These are phyloP conservation scores for Clusia tigrina DNA, from an alignment of 2,888 invertebrate genomes.

Conservation along the genomic window DNA sequence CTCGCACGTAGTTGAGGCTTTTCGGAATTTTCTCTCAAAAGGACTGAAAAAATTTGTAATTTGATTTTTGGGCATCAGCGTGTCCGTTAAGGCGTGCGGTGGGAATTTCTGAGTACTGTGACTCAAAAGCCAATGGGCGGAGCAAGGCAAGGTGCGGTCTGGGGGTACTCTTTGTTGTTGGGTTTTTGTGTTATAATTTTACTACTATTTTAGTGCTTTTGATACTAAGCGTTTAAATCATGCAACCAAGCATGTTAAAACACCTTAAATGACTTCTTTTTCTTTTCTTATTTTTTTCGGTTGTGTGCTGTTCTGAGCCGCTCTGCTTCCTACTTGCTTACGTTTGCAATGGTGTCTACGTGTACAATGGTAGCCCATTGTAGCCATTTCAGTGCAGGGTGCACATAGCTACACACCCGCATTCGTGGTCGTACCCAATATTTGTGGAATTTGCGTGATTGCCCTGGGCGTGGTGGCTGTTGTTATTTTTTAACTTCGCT, in stretches of 20 bases:
- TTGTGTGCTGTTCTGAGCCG: slow-evolving; percentile 16
- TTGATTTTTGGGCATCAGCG: neutral
- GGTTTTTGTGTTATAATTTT: neutral
- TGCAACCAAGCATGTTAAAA: slow-evolving; percentile 46
- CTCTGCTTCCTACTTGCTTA: too few species aligned
- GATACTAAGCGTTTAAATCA: slow-evolving; percentile 31
- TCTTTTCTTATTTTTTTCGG: slow-evolving; percentile 13
- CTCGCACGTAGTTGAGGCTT: neutral
- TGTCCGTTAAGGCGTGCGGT: too few species aligned
- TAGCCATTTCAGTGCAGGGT: slow-evolving; percentile 26
- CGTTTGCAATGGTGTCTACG: too few species aligned
- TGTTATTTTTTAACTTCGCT: slow-evolving; percentile 27
- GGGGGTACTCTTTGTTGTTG: neutral
- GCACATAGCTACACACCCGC: slow-evolving; percentile 47
- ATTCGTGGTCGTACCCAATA: too few species aligned
- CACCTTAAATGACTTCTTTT: slow-evolving; percentile 52
- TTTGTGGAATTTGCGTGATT: slow-evolving; percentile 59
- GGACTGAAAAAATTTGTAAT: neutral
- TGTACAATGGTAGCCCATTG: neutral
- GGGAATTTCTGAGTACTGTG: too few species aligned
- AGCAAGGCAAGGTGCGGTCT: neutral
- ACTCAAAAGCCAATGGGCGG: too few species aligned
- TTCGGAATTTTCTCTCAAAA: neutral
- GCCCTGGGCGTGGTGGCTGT: slow-evolving; percentile 53
- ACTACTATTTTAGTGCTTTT: neutral